Base-by-base conservation (phyloP, 2,888 invertebrate species). In the Epicampocera succincta region DNA sequence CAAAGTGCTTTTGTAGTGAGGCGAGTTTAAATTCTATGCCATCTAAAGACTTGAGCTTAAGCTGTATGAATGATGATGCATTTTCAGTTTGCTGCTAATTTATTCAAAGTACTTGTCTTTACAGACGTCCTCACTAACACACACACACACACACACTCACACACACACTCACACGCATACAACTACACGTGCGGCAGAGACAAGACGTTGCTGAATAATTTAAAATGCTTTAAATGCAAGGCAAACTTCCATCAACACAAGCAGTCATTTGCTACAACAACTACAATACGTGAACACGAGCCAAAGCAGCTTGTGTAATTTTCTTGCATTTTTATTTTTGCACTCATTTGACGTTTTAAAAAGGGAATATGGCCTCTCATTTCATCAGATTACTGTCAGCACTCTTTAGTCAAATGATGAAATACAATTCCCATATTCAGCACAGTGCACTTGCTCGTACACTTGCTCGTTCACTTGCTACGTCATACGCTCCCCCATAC, bases 301-400 rank as follows among this genome's bases (percentile, higher is more conserved):
- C 71, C 38, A 60, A 76, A 60, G 65, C 75, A 66, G 65, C 58
- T 74, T 66, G 56, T 46, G 65, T 69, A 56, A 73, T 73, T 60
- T 73, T 56, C 42, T 58, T 66, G 25, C n/a, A 15, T 44, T 48
- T 15, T 17, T 60, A 21, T 21, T 58, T n/a, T 42, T 33, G 25
- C 40, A 58, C 66, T 73, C 56, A 63, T 68, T 79, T 79, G 82
- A 68, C 82, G 71, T 79, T 75, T 83, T 79, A 68, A 79, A 77
- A 78, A 75, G 78, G 82, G 78, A 82, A 82, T 79, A 79, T 77
- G 78, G 82, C 82, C 82, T 82, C 82, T 78, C 78, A 82, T 78
- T 82, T 78, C 82, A 82, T 82, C 83, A 83, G 88, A 87, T 88
- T 88, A 86, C 86, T 85, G 88, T 84, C 85, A 85, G 81, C 84